These are phyloP conservation scores for Lophius piscatorius DNA, from an alignment of 2,113 vertebrate genomes.

Conservation along the genomic window DNA sequence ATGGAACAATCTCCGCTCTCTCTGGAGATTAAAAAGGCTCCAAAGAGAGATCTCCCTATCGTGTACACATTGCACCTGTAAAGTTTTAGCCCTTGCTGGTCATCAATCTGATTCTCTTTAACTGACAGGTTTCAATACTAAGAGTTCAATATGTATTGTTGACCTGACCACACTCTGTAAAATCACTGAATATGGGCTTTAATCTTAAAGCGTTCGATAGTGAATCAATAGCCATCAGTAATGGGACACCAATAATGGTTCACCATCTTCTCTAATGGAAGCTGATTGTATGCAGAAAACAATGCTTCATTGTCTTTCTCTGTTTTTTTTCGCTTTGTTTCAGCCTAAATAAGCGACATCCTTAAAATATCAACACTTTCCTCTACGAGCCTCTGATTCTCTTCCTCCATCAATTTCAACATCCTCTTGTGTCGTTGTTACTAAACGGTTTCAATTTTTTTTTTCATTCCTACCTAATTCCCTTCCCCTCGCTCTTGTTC, in stretches of 20 bases:
- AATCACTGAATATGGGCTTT: constrained; percentile 1
- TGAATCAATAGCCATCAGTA: too few species aligned
- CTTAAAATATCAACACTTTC: constrained; percentile 9
- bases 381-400: neutral
- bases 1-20: too few species aligned
- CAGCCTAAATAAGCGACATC: constrained; percentile 10
- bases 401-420: constrained; percentile 1
- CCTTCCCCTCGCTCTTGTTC: constrained; percentile 18
- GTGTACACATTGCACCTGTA: too few species aligned
- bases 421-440: constrained; percentile 25
- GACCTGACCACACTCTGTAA: neutral
- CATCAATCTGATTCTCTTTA: too few species aligned
- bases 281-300: neutral
- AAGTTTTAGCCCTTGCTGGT: too few species aligned
- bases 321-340: neutral
- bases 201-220: too few species aligned
- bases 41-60: too few species aligned
- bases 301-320: neutral
- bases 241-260: neutral
- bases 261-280: neutral
- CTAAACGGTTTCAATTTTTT: constrained; percentile 24
- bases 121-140: neutral
- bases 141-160: neutral
- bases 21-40: too few species aligned
- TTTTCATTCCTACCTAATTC: constrained; percentile 34